phyloP scores from a whole-genome alignment of 1,140 invertebrate genomes.

The Drosophila arawakana region DNA sequence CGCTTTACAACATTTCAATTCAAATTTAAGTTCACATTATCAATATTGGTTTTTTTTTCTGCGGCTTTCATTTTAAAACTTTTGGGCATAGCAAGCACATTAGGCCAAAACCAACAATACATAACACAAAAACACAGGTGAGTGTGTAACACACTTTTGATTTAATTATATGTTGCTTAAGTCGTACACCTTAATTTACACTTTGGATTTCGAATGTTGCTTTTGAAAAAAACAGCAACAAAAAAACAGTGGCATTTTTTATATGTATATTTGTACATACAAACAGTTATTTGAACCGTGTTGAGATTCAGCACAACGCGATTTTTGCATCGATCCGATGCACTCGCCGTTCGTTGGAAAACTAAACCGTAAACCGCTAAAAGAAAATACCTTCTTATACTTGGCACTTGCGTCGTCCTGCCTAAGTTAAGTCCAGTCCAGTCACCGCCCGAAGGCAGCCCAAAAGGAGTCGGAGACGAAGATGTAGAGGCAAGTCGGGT shows the following conservation, averaged over 20 bases:
- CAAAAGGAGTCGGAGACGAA: slow-evolving; percentile 7
- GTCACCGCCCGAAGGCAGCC: slow-evolving; percentile 23
- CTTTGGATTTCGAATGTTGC: slow-evolving; percentile 25
- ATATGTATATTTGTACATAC: slow-evolving; percentile 24
- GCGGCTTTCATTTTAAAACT: not conserved
- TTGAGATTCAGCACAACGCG: slow-evolving; percentile 55
- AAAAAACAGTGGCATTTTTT: not conserved
- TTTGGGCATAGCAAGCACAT: no score
- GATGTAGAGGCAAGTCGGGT: slow-evolving; percentile 16
- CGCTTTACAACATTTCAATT: slow-evolving; percentile 7
- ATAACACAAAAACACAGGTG: not conserved
- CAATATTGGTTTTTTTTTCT: slow-evolving; percentile 1
- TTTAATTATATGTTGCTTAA: slow-evolving; percentile 12
- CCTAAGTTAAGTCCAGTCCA: not conserved
- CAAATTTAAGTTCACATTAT: slow-evolving; percentile 17
- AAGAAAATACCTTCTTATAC: slow-evolving; percentile 77
- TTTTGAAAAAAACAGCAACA: slow-evolving; percentile 9
- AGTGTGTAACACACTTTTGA: slow-evolving; percentile 1
- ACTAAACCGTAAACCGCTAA: slow-evolving; percentile 77
- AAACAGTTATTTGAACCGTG: slow-evolving; percentile 45
- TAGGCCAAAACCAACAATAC: not conserved
- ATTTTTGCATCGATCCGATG: slow-evolving; percentile 82
- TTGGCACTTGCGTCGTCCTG: slow-evolving; percentile 34
- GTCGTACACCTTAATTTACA: slow-evolving; percentile 16
- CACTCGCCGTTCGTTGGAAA: slow-evolving; percentile 81